A percentile compares a stretch with the other conserved stretches of the same genome.
Evolutionary conservation across 2,113 vertebrate genomes (phyloP).

Genomic region (Cacatua alba): DNA sequence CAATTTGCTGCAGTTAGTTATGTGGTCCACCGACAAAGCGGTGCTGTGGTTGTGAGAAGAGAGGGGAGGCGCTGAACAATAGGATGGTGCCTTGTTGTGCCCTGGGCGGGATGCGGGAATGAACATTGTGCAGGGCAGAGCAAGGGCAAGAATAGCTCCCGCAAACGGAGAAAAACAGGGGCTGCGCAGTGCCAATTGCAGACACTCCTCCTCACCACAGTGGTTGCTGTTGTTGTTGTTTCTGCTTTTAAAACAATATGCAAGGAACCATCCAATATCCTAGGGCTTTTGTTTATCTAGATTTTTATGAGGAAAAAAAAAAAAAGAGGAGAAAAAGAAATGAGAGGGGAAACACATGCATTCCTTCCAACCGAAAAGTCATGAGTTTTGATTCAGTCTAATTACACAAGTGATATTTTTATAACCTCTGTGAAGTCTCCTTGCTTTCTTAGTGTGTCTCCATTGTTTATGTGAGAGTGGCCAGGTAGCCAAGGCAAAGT

Average conservation of each 20-base stretch:
- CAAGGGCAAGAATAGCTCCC: not conserved
- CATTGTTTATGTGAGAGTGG: conserved; percentile 69
- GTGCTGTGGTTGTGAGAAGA: not conserved
- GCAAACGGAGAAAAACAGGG: not conserved
- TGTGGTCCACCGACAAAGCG: not conserved
- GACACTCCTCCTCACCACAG: not conserved
- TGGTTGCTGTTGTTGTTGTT: conserved; percentile 53
- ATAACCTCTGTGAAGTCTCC: conserved; percentile 68
- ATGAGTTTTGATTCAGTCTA: conserved; percentile 75
- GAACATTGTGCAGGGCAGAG: not conserved
- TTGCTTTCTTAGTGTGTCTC: conserved; percentile 67
- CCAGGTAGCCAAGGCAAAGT: conserved; percentile 69
- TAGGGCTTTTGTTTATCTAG: conserved; percentile 71
- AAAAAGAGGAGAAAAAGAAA: conserved; percentile 16
- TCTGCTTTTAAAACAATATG: conserved; percentile 68
- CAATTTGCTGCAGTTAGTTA: not conserved
- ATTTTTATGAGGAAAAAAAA: conserved; percentile 43
- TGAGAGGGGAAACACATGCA: conserved; percentile 50
- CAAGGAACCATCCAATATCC: conserved; percentile 69
- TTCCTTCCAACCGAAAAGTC: conserved; percentile 71
- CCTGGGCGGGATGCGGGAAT: not conserved
- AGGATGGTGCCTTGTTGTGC: not conserved
- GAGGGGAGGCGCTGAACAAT: not conserved
- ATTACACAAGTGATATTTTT: conserved; percentile 76
- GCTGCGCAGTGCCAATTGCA: accelerated